Evolutionary conservation across 2,797 vertebrate species (phyloP).

Genomic region (Microctenopoma lineatum): DNA sequence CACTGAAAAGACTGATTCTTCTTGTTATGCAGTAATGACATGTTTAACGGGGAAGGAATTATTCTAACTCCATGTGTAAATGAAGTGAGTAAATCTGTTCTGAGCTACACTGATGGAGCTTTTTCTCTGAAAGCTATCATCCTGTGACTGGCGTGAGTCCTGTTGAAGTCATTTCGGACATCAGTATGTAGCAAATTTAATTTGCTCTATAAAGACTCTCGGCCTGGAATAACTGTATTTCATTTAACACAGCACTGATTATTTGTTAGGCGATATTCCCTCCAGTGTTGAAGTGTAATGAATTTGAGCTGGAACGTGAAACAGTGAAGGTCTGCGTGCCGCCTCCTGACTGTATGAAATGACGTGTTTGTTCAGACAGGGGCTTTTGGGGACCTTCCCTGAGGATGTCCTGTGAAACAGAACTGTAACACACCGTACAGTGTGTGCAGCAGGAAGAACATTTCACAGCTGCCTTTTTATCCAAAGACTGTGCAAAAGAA

Average conservation of each 20-base stretch:
- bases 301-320: slow-evolving; percentile 14
- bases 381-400: slow-evolving; percentile 1
- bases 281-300: slow-evolving; percentile 17
- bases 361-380: not conserved
- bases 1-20: not conserved
- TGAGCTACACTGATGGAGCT: not conserved
- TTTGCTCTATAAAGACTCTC: slow-evolving; percentile 12
- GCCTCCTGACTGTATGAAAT: not conserved
- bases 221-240: slow-evolving; percentile 27
- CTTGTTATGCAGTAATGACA: not conserved
- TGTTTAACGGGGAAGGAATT: not conserved
- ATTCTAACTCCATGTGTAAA: not conserved
- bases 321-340: not conserved
- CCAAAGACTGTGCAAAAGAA: slow-evolving; percentile 23
- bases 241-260: slow-evolving; percentile 45
- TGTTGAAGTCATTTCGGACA: slow-evolving; percentile 14
- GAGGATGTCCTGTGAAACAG: not conserved
- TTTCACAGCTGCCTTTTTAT: slow-evolving; percentile 14
- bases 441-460: slow-evolving; percentile 13
- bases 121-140: not conserved
- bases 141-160: not conserved
- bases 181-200: slow-evolving; percentile 22
- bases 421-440: not conserved
- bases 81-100: not conserved
- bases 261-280: slow-evolving; percentile 25